Percentiles rank a stretch among this genome's conserved stretches.
Evolutionary conservation across 2,888 invertebrate genomes (phyloP).

Genomic region (Cactoblastis cactorum): DNA sequence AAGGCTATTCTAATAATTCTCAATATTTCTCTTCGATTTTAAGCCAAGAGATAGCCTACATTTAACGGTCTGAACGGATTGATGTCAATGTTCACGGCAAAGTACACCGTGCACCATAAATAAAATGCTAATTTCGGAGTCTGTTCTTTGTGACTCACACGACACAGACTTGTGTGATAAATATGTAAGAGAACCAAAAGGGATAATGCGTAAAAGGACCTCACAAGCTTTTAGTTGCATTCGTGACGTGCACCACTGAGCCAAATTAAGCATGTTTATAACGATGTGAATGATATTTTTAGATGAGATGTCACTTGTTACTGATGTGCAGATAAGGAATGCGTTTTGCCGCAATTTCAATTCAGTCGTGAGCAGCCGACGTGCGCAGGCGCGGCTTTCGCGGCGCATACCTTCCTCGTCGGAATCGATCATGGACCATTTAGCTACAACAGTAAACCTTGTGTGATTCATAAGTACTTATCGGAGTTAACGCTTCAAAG

Average conservation of each 20-base stretch:
- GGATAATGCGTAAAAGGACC: slow-evolving; percentile 6
- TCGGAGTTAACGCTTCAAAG: slow-evolving; percentile 8
- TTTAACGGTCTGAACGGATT: slow-evolving; percentile 2
- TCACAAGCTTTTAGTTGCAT: neutral
- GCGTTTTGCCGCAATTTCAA: slow-evolving; percentile 30
- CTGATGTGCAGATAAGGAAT: slow-evolving; percentile 17
- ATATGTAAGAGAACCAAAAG: neutral
- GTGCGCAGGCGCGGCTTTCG: slow-evolving; percentile 54
- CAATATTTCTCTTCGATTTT: slow-evolving; percentile 35
- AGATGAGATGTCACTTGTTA: neutral
- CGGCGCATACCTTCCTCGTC: slow-evolving; percentile 43
- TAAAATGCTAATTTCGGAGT: slow-evolving; percentile 9
- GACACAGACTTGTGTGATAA: slow-evolving; percentile 7
- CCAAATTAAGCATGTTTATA: neutral
- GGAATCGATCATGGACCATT: slow-evolving; percentile 51
- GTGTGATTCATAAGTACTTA: slow-evolving; percentile 13
- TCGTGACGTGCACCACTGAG: neutral
- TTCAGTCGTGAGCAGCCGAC: slow-evolving; percentile 52
- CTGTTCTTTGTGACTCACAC: slow-evolving; percentile 10
- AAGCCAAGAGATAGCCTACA: slow-evolving; percentile 6
- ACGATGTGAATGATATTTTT: neutral
- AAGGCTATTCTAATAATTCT: slow-evolving; percentile 44
- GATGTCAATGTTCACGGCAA: slow-evolving; percentile 8
- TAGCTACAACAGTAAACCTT: slow-evolving; percentile 21
- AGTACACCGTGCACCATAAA: slow-evolving; percentile 8